phyloP scores from a whole-genome alignment of 1,140 invertebrate species.

The Neotoxoptera formosana region DNA sequence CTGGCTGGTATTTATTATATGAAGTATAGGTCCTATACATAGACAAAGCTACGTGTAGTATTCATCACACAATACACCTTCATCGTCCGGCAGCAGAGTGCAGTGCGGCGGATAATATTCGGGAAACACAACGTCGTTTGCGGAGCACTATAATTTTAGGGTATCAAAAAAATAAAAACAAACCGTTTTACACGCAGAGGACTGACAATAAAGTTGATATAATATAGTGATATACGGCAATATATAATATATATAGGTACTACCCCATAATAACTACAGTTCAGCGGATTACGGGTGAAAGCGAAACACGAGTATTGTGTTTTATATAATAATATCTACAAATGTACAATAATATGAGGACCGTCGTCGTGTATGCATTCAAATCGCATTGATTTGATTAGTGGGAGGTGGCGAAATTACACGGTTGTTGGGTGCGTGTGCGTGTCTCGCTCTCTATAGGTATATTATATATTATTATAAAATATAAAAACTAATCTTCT shows the following conservation, averaged over 20 bases:
- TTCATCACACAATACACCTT: neutral
- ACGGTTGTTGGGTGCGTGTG: slow-evolving; percentile 54
- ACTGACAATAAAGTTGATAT: neutral
- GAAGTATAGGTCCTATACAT: neutral
- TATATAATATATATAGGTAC: neutral
- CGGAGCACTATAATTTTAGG: neutral
- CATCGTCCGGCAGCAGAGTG: neutral
- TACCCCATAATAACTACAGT: neutral
- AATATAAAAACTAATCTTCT: slow-evolving; percentile 24
- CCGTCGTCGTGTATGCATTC: neutral
- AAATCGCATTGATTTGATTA: slow-evolving; percentile 45
- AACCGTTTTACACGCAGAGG: slow-evolving; percentile 26
- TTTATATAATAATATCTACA: neutral
- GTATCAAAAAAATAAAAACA: slow-evolving; percentile 4
- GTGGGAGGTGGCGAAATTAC: slow-evolving; percentile 57
- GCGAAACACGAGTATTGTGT: neutral
- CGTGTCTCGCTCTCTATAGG: slow-evolving; percentile 24
- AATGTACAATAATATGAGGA: neutral
- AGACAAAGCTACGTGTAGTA: neutral
- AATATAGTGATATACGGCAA: too few relatives aligned
- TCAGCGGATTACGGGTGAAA: neutral
- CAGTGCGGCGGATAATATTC: neutral
- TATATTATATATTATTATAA: neutral
- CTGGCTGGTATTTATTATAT: slow-evolving; percentile 20
- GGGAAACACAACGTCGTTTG: slow-evolving; percentile 6